Conservation (phyloP, 2,888 invertebrate species). For the Phengaris arion region DNA sequence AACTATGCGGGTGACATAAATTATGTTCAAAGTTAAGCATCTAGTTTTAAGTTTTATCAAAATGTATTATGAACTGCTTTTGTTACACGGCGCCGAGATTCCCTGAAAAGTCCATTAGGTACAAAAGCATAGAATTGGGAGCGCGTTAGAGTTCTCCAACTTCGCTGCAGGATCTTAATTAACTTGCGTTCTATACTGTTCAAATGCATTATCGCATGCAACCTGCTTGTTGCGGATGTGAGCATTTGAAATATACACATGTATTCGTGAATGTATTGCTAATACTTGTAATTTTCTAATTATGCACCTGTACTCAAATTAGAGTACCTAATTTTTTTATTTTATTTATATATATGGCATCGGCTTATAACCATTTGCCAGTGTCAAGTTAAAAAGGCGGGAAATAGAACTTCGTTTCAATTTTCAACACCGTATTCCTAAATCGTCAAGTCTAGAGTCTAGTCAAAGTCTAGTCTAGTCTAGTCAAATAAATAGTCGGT, state of each 20-base stretch:
- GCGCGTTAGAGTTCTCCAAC: slow-evolving; percentile 3
- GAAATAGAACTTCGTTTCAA: too few species aligned
- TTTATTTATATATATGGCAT: too few species aligned
- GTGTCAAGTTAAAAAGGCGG: too few species aligned
- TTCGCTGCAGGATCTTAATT: slow-evolving; percentile 24
- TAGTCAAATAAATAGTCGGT: too few species aligned
- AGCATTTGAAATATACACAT: not conserved
- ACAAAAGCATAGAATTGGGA: slow-evolving; percentile 18
- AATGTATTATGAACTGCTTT: not conserved
- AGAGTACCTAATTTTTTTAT: too few species aligned
- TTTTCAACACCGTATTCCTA: too few species aligned
- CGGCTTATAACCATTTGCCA: too few species aligned
- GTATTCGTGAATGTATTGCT: not conserved
- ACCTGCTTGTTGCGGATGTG: not conserved
- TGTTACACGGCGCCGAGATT: not conserved
- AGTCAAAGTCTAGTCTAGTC: too few species aligned
- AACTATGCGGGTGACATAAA: not conserved
- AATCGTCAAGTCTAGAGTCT: too few species aligned
- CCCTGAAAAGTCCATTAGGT: slow-evolving; percentile 10
- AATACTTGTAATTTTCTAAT: too few species aligned
- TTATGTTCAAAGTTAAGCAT: not conserved
- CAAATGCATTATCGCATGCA: slow-evolving; percentile 19
- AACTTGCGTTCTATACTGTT: slow-evolving; percentile 18
- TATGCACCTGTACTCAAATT: too few species aligned
- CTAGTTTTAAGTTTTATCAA: slow-evolving; percentile 1